Evolutionary conservation across 1,140 invertebrate species (phyloP).

Genomic region (Drosophila repletoides): DNA sequence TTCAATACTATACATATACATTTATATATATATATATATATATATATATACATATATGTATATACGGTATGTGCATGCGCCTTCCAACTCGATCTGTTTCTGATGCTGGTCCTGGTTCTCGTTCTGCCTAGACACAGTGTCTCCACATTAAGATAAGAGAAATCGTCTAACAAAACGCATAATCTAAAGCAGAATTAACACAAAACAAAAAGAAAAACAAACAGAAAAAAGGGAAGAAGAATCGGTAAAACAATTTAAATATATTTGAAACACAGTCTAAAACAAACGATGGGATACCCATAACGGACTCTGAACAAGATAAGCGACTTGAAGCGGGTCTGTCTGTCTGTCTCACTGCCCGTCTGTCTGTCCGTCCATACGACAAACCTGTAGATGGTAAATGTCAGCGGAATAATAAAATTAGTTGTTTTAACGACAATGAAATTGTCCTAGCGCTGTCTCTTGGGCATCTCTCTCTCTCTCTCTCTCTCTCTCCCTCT

Average conservation of each 20-base stretch:
- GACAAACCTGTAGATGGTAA: constrained; percentile 70
- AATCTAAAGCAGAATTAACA: constrained; percentile 65
- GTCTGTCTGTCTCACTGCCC: constrained; percentile 22
- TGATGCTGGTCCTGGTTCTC: too few relatives aligned
- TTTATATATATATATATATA: not conserved
- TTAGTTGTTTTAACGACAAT: constrained; percentile 76
- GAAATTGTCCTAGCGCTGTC: constrained; percentile 50
- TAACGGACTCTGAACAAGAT: constrained; percentile 70
- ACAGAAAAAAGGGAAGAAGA: too few relatives aligned
- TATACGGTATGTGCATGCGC: too few relatives aligned
- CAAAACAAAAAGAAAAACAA: too few relatives aligned
- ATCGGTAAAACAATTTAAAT: constrained; percentile 79
- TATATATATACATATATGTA: not conserved
- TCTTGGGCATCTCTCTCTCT: not conserved
- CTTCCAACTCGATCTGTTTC: too few relatives aligned
- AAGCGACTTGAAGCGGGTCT: constrained; percentile 47
- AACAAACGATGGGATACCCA: constrained; percentile 63
- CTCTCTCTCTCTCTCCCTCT: not conserved
- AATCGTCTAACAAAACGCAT: constrained; percentile 82
- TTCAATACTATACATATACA: constrained; percentile 1
- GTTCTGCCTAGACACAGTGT: constrained; percentile 69
- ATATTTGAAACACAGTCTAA: constrained; percentile 54
- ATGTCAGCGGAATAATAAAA: constrained; percentile 78
- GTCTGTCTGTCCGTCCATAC: constrained; percentile 9
- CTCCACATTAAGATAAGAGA: constrained; percentile 81